These are phyloP conservation scores for roundworm (Caenorhabditis elegans) DNA, from an alignment of 1,140 invertebrate species.

Conservation along the genomic window DNA sequence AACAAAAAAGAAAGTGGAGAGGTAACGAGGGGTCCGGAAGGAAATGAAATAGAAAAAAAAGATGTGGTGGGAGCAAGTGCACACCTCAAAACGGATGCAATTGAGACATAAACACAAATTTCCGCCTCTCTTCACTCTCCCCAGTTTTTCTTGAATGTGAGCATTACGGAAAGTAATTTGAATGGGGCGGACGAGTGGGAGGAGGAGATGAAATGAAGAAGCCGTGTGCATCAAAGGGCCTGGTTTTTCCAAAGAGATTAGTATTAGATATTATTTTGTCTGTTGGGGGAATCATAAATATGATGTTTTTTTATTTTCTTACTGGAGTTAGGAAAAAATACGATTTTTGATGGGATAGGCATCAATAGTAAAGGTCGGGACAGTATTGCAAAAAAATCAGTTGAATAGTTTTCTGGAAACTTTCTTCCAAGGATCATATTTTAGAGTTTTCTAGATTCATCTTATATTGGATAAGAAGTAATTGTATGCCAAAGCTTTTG, in stretches of 20 bases:
- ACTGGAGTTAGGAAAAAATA: too few relatives aligned
- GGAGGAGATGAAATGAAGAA: background rate
- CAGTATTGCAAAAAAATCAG: too few relatives aligned
- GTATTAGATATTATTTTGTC: background rate
- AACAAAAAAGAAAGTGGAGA: background rate
- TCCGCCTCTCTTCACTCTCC: background rate
- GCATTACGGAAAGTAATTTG: background rate
- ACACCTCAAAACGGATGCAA: slow-evolving; percentile 26
- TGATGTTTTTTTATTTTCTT: background rate
- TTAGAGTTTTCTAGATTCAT: too few relatives aligned
- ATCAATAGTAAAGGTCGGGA: too few relatives aligned
- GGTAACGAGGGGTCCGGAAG: slow-evolving; percentile 13
- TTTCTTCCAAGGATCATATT: too few relatives aligned
- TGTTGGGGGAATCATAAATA: background rate
- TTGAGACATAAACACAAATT: slow-evolving; percentile 29
- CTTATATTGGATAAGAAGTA: too few relatives aligned
- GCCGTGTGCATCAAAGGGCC: background rate
- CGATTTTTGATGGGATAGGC: too few relatives aligned
- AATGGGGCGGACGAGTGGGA: background rate
- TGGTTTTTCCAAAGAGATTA: background rate
- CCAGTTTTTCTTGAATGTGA: background rate
- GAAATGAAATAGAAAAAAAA: slow-evolving; percentile 18
- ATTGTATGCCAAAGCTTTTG: too few relatives aligned
- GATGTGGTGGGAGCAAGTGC: background rate
- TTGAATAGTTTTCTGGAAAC: too few relatives aligned